A percentile compares a stretch with the other conserved stretches of the same genome.
phyloP scores from a whole-genome alignment of 2,113 vertebrate species.

The Condylura cristata region DNA sequence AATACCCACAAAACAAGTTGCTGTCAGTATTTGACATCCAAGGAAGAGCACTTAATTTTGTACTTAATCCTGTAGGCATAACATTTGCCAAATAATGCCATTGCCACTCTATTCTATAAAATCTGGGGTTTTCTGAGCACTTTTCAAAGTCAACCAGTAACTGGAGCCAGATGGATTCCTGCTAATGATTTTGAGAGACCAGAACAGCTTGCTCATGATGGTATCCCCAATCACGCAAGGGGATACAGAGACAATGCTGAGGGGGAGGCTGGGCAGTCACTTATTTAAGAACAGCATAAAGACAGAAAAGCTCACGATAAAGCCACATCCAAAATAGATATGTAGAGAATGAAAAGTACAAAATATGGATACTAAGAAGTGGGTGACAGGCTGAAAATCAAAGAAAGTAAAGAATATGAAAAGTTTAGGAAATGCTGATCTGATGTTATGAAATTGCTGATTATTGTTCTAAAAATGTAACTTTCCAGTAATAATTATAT shows the following conservation, averaged over 20 bases:
- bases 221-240: neutral
- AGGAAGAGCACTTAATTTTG: neutral
- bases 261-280: neutral
- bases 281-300: neutral
- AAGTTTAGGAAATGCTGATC: neutral
- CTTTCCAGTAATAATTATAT: neutral
- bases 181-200: neutral
- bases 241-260: neutral
- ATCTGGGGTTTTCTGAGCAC: neutral
- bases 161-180: slow-evolving; percentile 14
- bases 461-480: neutral
- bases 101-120: neutral
- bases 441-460: neutral
- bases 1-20: neutral
- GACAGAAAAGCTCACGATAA: neutral
- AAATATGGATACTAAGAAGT: neutral
- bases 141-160: neutral
- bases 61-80: neutral
- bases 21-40: neutral
- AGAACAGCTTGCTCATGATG: neutral
- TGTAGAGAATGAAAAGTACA: neutral
- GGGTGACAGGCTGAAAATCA: neutral
- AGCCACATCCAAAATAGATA: neutral
- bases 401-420: neutral
- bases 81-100: neutral